Conservation (phyloP, 1,140 invertebrate species). For the Megalopta genalis region DNA sequence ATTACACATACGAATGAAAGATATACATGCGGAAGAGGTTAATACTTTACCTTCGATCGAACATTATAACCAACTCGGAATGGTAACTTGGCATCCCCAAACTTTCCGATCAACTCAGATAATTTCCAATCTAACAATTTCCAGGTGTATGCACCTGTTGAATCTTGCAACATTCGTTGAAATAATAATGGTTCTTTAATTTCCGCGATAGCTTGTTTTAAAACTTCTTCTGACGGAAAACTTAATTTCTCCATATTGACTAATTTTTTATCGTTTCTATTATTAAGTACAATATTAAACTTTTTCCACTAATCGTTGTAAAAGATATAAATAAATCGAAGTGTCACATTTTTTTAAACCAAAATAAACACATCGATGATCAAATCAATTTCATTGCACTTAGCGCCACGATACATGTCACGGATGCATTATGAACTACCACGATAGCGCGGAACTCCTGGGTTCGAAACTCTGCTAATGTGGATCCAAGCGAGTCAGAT, state of each 20-base stretch:
- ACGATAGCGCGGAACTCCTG: too few relatives aligned
- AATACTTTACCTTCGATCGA: slow-evolving; percentile 71
- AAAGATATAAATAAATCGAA: too few relatives aligned
- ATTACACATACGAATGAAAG: neutral
- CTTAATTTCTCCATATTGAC: slow-evolving; percentile 27
- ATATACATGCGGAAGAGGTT: slow-evolving; percentile 17
- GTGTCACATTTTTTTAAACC: too few relatives aligned
- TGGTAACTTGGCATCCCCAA: slow-evolving; percentile 73
- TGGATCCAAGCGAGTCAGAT: too few relatives aligned
- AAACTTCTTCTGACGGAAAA: slow-evolving; percentile 46
- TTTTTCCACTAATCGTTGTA: too few relatives aligned
- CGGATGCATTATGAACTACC: too few relatives aligned
- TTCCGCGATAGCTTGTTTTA: slow-evolving; percentile 62
- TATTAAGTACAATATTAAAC: neutral
- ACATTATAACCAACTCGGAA: slow-evolving; percentile 78
- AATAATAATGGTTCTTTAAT: slow-evolving; percentile 74
- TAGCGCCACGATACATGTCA: too few relatives aligned
- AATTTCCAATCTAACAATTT: slow-evolving; percentile 78
- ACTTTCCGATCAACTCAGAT: slow-evolving; percentile 73
- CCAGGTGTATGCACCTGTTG: slow-evolving; percentile 65
- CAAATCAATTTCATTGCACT: too few relatives aligned
- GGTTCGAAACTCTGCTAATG: too few relatives aligned
- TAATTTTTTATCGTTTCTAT: neutral
- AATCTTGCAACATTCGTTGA: slow-evolving; percentile 68
- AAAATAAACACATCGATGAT: too few relatives aligned